Percentiles rank a stretch among this genome's conserved stretches.
Evolutionary conservation across 2,113 vertebrate genomes (phyloP).

Genomic region (Raja brachyura): DNA sequence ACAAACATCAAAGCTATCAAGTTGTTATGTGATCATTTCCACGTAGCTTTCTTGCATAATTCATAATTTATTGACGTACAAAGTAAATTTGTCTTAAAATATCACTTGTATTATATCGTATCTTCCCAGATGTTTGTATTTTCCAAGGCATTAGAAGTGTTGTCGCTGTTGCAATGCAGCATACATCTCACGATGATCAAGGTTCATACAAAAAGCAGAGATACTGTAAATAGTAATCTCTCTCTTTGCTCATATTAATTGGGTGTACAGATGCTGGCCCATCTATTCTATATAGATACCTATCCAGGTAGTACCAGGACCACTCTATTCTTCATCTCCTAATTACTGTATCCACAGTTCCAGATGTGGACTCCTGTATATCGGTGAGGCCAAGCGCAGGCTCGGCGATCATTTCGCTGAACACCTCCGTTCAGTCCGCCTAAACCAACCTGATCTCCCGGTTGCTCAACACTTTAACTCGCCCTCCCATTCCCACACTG

Average conservation of each 20-base stretch:
- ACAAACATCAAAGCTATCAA: neutral
- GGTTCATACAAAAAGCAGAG: neutral
- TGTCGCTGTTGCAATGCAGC: neutral
- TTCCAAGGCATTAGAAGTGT: neutral
- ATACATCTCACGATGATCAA: neutral
- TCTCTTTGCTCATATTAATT: neutral
- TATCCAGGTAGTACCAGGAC: too few relatives aligned
- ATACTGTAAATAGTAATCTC: neutral
- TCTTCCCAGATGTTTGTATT: too few relatives aligned
- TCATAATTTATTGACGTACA: slow-evolving; percentile 9
- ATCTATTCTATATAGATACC: too few relatives aligned
- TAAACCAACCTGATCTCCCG: too few relatives aligned
- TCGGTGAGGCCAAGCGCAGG: too few relatives aligned
- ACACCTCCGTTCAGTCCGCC: too few relatives aligned
- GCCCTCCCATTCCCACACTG: too few relatives aligned
- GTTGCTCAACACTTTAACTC: too few relatives aligned
- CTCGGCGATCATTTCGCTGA: too few relatives aligned
- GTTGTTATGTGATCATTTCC: neutral
- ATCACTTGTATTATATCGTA: neutral
- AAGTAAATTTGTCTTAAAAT: neutral
- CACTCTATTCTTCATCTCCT: too few relatives aligned
- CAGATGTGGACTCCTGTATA: too few relatives aligned
- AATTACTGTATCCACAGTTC: too few relatives aligned
- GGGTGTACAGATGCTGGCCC: neutral
- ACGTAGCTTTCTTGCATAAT: neutral